Evolutionary conservation across 1,140 invertebrate species (phyloP).

Genomic region (Aphidius gifuensis): DNA sequence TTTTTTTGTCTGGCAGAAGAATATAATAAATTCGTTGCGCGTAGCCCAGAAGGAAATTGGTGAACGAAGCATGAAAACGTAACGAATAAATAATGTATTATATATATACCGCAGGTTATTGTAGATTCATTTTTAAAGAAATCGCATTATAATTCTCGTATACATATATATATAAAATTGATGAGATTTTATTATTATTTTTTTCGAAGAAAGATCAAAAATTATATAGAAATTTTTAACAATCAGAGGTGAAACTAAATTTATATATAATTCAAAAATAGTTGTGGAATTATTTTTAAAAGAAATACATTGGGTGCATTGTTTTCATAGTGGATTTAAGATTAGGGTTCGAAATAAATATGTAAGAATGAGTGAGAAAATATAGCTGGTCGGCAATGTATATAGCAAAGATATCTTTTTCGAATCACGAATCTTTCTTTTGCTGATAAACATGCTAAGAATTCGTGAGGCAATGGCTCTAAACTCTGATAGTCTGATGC

Average conservation of each 20-base stretch:
- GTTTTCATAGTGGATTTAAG: constrained; percentile 16
- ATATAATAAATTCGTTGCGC: constrained; percentile 11
- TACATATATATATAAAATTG: no score
- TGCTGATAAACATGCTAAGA: constrained; percentile 45
- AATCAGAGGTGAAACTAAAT: no score
- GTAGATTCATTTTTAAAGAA: no score
- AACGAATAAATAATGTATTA: constrained; percentile 1
- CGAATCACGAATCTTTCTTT: constrained; percentile 31
- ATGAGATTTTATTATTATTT: no score
- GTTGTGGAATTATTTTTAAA: no score
- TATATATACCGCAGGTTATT: no score
- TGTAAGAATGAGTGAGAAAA: neutral
- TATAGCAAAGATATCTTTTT: constrained; percentile 11
- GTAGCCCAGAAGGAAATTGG: constrained; percentile 15
- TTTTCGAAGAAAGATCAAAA: no score
- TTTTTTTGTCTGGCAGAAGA: neutral
- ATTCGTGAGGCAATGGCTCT: constrained; percentile 36
- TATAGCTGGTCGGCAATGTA: constrained; percentile 21
- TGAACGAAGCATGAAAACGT: constrained; percentile 16
- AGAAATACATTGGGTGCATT: neutral
- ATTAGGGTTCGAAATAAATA: no score
- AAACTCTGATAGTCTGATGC: constrained; percentile 31
- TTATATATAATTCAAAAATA: no score
- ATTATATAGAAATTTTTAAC: no score
- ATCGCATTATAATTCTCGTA: no score